Conservation (phyloP, 2,113 vertebrate genomes). For the Chloebia gouldiae region DNA sequence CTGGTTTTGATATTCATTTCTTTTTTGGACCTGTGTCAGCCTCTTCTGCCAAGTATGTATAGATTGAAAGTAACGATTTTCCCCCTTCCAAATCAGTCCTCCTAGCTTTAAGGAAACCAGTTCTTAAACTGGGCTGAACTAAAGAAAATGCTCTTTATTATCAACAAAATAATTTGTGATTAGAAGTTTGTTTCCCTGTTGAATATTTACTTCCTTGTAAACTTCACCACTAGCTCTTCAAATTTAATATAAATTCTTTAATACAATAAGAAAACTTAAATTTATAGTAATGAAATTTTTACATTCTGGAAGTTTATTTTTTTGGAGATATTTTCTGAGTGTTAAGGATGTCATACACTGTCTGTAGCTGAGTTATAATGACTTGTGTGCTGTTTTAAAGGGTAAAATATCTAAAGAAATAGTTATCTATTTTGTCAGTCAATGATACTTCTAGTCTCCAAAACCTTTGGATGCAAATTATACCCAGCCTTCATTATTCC, state of each 20-base stretch:
- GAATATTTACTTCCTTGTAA: not conserved
- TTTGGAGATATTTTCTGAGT: not conserved
- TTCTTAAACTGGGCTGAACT: not conserved
- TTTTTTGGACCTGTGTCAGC: not conserved
- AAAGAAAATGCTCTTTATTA: not conserved
- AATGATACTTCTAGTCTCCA: not conserved
- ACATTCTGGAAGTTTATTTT: not conserved
- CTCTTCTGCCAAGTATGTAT: not conserved
- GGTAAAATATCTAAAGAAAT: not conserved
- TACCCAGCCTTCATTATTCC: not conserved
- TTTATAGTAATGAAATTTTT: not conserved
- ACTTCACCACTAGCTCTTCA: not conserved
- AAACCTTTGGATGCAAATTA: not conserved
- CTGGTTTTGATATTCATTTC: not conserved
- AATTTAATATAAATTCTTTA: not conserved
- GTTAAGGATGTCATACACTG: not conserved
- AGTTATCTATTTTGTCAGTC: not conserved
- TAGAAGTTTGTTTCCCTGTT: not conserved
- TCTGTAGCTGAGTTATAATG: not conserved
- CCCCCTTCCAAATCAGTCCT: not conserved
- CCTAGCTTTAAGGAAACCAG: not conserved
- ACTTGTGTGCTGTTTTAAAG: not conserved
- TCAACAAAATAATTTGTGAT: not conserved
- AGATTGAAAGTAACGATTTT: not conserved
- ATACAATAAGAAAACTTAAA: not conserved